These are phyloP conservation scores for Hystrix brachyura DNA, from an alignment of 2,113 vertebrate genomes.

Conservation along the genomic window DNA sequence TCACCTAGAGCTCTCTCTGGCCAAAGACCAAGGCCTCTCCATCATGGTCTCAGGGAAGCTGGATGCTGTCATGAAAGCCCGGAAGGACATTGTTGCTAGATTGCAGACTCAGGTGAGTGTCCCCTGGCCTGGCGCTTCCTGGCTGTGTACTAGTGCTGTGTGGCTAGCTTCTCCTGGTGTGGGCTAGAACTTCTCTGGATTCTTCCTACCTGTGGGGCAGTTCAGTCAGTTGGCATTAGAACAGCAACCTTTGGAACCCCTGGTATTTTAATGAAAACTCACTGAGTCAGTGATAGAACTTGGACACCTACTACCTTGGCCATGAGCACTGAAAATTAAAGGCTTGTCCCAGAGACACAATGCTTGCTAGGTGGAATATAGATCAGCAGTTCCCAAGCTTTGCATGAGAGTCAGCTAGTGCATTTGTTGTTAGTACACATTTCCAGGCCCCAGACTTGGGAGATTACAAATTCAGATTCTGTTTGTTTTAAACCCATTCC, in stretches of 20 bases:
- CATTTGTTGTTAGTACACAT: background rate
- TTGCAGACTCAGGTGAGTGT: conserved; percentile 97
- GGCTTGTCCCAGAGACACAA: background rate
- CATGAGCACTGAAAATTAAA: background rate
- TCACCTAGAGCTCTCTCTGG: conserved; percentile 98
- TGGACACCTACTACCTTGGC: background rate
- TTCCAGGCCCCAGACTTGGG: no score
- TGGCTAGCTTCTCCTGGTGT: rapidly evolving
- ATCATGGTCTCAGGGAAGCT: conserved; percentile 99
- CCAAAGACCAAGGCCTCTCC: conserved; percentile 99
- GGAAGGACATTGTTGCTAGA: conserved; percentile 98
- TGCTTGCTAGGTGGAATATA: background rate
- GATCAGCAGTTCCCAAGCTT: rapidly evolving
- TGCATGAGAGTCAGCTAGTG: rapidly evolving
- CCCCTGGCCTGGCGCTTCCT: rapidly evolving
- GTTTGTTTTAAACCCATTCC: background rate
- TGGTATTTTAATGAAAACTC: background rate
- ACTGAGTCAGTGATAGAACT: background rate
- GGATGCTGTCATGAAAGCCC: conserved; percentile 99
- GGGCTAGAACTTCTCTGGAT: no score
- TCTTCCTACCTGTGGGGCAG: background rate
- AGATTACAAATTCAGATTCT: background rate
- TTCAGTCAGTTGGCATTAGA: background rate
- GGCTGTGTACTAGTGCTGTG: rapidly evolving
- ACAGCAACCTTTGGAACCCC: background rate